These are phyloP conservation scores for Hipparchia sbordonii DNA, from an alignment of 2,888 invertebrate genomes.

Conservation along the genomic window DNA sequence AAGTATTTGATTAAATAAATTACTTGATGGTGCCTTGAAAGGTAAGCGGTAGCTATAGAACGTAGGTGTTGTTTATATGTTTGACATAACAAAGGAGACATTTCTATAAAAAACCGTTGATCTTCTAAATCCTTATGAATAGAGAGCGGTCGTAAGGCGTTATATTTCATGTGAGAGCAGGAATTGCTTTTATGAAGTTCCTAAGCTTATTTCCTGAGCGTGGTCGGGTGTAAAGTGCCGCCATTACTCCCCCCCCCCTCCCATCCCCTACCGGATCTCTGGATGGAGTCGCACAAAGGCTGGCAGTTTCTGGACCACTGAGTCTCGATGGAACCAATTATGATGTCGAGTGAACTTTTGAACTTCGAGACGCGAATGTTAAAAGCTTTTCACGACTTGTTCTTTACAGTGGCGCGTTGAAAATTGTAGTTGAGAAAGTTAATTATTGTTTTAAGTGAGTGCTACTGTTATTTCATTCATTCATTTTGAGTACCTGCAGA, in stretches of 20 bases:
- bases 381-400: conserved; percentile 31
- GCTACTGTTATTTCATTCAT: background rate
- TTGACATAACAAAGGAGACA: conserved; percentile 47
- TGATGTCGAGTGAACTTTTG: conserved; percentile 37
- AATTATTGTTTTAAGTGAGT: conserved; percentile 12
- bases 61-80: background rate
- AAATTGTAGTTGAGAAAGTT: conserved; percentile 5
- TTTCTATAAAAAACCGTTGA: conserved; percentile 57
- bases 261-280: conserved; percentile 52
- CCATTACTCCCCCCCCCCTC: conserved; percentile 62
- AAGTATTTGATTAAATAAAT: too few species aligned
- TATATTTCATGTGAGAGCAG: conserved; percentile 79
- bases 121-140: conserved; percentile 78
- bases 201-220: conserved; percentile 81
- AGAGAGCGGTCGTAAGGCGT: conserved; percentile 75
- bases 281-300: conserved; percentile 60
- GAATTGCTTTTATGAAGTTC: conserved; percentile 82
- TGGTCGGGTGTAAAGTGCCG: conserved; percentile 78
- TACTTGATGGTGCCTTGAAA: background rate
- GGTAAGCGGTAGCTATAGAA: background rate
- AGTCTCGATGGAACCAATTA: conserved; percentile 68
- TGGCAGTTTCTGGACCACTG: conserved; percentile 69
- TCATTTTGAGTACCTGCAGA: background rate
- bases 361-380: conserved; percentile 30
- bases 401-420: conserved; percentile 17